Evolutionary conservation across 2,113 vertebrate genomes (phyloP).

Genomic region (Calonectris borealis): DNA sequence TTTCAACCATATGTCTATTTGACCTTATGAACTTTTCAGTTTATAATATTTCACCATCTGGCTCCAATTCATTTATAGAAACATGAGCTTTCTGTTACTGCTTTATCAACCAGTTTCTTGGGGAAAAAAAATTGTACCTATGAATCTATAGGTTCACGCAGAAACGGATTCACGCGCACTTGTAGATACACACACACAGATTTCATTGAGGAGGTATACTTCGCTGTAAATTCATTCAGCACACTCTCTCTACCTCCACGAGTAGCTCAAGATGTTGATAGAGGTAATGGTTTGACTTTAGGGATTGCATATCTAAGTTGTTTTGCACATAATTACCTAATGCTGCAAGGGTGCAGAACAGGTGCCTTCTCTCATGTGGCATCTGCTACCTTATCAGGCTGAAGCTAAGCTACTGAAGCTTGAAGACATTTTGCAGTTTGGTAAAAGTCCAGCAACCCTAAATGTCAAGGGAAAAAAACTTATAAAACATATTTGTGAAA

Average conservation of each 20-base stretch:
- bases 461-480: neutral
- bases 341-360: neutral
- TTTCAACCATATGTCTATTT: neutral
- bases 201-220: neutral
- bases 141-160: neutral
- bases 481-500: neutral
- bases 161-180: neutral
- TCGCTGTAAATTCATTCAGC: neutral
- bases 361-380: neutral
- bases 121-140: neutral
- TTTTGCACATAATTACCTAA: neutral
- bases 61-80: neutral
- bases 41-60: conserved; percentile 17
- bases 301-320: neutral
- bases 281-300: neutral
- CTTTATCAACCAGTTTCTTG: neutral
- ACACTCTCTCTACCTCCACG: neutral
- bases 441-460: neutral
- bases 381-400: neutral
- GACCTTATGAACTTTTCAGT: conserved; percentile 5
- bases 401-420: neutral
- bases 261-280: neutral
- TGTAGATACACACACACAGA: neutral
- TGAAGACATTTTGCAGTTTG: conserved; percentile 16
- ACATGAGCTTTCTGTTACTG: neutral